phyloP scores from a whole-genome alignment of 2,113 vertebrate genomes.

The Microtus pennsylvanicus region DNA sequence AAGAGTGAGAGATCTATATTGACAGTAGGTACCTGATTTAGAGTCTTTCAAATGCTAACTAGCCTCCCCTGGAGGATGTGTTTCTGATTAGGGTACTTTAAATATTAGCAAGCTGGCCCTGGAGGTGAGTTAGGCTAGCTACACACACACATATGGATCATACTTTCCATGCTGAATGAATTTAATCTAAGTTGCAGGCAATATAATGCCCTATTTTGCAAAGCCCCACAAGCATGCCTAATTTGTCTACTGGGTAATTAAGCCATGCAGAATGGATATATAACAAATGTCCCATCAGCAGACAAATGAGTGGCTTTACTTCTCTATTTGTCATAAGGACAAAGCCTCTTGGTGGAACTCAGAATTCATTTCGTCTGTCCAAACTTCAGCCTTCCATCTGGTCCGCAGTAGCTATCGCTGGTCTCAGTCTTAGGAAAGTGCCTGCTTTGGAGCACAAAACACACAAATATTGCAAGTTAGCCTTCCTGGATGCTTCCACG shows the following conservation, averaged over 20 bases:
- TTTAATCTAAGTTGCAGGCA: conserved; percentile 58
- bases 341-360: not conserved
- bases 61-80: conserved; percentile 47
- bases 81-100: conserved; percentile 68
- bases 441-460: not conserved
- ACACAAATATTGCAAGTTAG: not conserved
- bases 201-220: conserved; percentile 31
- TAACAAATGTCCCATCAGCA: conserved; percentile 18
- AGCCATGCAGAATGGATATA: conserved; percentile 1
- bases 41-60: conserved; percentile 66
- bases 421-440: not conserved
- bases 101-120: conserved; percentile 61
- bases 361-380: conserved; percentile 5
- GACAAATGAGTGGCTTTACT: conserved; percentile 35
- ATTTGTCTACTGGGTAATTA: conserved; percentile 56
- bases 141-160: conserved; percentile 36
- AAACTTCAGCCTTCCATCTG: not conserved
- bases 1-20: conserved; percentile 59
- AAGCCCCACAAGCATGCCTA: not conserved
- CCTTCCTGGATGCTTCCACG: not conserved
- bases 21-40: conserved; percentile 64
- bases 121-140: conserved; percentile 59
- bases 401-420: not conserved
- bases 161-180: conserved; percentile 44
- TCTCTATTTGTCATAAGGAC: not conserved